phyloP scores from a whole-genome alignment of 2,797 vertebrate genomes.

The Acanthurus leucopareius region DNA sequence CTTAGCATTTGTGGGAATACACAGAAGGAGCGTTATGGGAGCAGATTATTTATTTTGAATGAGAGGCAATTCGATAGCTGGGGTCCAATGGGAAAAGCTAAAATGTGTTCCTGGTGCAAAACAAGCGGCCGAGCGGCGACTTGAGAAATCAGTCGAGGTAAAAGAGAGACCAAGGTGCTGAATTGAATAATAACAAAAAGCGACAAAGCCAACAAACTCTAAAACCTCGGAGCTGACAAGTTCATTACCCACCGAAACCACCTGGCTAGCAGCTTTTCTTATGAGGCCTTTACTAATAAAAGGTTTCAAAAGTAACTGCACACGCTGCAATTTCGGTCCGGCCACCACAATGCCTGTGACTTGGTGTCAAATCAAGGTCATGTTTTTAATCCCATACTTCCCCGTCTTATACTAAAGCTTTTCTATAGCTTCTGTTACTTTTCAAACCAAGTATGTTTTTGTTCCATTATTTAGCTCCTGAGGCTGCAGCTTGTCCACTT shows the following conservation, averaged over 20 bases:
- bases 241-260: conserved; percentile 83
- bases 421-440: conserved; percentile 42
- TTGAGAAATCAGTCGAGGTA: conserved; percentile 75
- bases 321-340: conserved; percentile 64
- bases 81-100: conserved; percentile 75
- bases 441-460: conserved; percentile 42
- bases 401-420: conserved; percentile 30
- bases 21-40: conserved; percentile 72
- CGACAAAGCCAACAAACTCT: conserved; percentile 73
- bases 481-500: conserved; percentile 42
- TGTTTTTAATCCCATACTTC: conserved; percentile 66
- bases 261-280: conserved; percentile 76
- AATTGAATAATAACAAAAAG: conserved; percentile 84
- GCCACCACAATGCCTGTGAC: conserved; percentile 47
- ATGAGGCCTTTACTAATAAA: conserved; percentile 77
- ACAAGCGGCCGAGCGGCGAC: conserved; percentile 71
- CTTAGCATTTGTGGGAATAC: conserved; percentile 81
- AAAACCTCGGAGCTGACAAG: conserved; percentile 79
- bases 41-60: conserved; percentile 84
- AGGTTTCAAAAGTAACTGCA: conserved; percentile 77
- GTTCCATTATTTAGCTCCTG: conserved; percentile 43
- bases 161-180: conserved; percentile 71
- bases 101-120: conserved; percentile 81
- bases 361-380: conserved; percentile 73
- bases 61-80: conserved; percentile 78